Base-by-base conservation (phyloP, 1,140 invertebrate genomes). In the Asbolus verrucosus region DNA sequence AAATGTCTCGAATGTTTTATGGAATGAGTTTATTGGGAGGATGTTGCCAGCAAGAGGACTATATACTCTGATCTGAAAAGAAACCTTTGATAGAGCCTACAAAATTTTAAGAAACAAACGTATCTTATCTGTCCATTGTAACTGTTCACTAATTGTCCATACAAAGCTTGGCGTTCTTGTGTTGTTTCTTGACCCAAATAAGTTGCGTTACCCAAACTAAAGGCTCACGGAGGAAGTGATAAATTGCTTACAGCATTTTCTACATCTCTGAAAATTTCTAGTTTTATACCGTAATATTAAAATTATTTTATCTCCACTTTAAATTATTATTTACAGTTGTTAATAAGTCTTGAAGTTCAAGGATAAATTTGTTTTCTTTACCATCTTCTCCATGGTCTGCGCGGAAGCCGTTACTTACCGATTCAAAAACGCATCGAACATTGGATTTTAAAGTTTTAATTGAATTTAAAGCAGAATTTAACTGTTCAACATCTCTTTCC, bases 61-160 rank as follows among this genome's bases (percentile, higher is more conserved):
- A 79, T 95, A 95, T 75, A 95, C 93, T 75, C 94, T 90, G 60
- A 91, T 84, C 86, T 88, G n/a, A 71, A 36, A 78, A 81, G 43
- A 27, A 36, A 38, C n/a, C n/a, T n/a, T n/a, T n/a, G n/a, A n/a
- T n/a, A n/a, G n/a, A n/a, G n/a, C n/a, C n/a, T 4, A 15, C 15
- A 39, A 14, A 11, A n/a, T 15, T 4, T n/a, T 27, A 54, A 30
- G 1, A 30, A 66, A 50, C 11, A 18, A 9, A 60, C 30, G 50
- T 76, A 92, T 88, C 82, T 95, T 96, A 76, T 96, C 94, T 4
- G 91, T 94, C 94, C 94, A 96, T 94, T 95, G 79, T 96, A 95
- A 78, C 91, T 92, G 77, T 94, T 92, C 0, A 95, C 91, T 11
- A 96, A 80, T 76, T 94, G 92, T 9, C 90, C 87, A 79, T 96